These are phyloP conservation scores for Sarcophaga carnaria DNA, from an alignment of 2,888 invertebrate species.

Conservation along the genomic window DNA sequence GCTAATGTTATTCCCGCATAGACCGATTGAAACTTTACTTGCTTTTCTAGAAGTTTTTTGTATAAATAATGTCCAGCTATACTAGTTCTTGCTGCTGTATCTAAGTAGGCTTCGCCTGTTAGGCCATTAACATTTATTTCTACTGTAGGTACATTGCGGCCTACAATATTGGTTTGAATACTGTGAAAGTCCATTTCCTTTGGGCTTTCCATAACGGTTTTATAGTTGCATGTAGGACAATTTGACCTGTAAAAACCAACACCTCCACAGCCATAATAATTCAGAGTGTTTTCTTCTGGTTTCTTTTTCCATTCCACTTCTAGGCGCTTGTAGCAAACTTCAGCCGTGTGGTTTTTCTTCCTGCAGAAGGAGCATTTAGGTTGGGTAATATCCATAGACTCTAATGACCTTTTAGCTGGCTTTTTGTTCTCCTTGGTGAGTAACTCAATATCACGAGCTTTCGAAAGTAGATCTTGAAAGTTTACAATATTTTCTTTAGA, in stretches of 20 bases:
- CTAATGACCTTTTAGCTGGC: neutral
- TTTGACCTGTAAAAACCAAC: conserved; percentile 29
- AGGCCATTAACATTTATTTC: conserved; percentile 56
- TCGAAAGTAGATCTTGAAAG: conserved; percentile 8
- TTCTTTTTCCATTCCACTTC: neutral
- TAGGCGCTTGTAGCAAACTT: conserved; percentile 11
- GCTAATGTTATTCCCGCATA: too few relatives aligned
- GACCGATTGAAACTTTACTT: too few relatives aligned
- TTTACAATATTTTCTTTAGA: conserved; percentile 11
- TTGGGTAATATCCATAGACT: neutral
- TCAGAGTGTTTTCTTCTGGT: conserved; percentile 3
- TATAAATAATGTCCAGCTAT: too few relatives aligned
- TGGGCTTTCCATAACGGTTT: conserved; percentile 19
- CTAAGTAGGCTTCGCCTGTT: conserved; percentile 54
- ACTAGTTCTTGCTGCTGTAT: conserved; percentile 62
- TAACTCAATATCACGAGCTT: conserved; percentile 18
- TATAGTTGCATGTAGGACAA: conserved; percentile 33
- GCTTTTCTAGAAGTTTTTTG: too few relatives aligned
- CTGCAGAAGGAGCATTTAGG: conserved; percentile 34
- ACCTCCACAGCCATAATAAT: conserved; percentile 33
- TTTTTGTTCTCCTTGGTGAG: neutral
- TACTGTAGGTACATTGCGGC: conserved; percentile 58
- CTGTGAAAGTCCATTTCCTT: conserved; percentile 36
- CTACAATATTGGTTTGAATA: conserved; percentile 35
- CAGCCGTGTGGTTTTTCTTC: conserved; percentile 26